Evolutionary conservation across 2,113 vertebrate species (phyloP).

Genomic region (Orycteropus afer): DNA sequence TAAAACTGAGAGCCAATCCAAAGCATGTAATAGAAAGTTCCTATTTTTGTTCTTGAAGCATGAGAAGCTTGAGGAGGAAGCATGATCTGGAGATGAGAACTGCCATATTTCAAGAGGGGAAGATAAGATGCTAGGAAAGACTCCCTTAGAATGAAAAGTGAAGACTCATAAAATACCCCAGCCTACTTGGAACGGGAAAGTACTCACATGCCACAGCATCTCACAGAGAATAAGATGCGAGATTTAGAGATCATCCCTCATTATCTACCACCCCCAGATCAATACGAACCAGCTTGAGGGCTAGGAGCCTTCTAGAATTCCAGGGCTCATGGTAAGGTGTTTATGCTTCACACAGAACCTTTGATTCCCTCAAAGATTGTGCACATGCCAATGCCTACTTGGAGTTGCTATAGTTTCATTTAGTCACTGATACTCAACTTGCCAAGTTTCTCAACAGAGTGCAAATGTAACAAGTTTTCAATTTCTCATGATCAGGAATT

Average conservation of each 20-base stretch:
- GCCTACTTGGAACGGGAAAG: neutral
- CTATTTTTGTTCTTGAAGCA: neutral
- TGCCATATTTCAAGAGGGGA: neutral
- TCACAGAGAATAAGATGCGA: neutral
- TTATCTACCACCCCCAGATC: neutral
- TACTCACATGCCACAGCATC: neutral
- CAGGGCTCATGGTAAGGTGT: neutral
- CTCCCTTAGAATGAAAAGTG: neutral
- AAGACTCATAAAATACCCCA: neutral
- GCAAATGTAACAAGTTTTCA: neutral
- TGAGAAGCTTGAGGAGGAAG: rapidly evolving
- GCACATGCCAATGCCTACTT: neutral
- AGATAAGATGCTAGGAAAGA: neutral
- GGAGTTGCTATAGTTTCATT: neutral
- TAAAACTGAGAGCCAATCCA: neutral
- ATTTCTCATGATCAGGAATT: neutral
- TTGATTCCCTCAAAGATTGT: neutral
- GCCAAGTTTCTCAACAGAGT: neutral
- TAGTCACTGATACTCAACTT: neutral
- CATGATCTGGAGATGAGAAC: neutral
- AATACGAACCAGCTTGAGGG: neutral
- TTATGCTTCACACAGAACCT: neutral
- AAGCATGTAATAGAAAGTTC: neutral
- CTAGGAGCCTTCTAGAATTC: neutral
- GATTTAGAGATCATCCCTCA: neutral